These are phyloP conservation scores for Aproaerema taeniolella DNA, from an alignment of 2,888 invertebrate genomes.

Conservation along the genomic window DNA sequence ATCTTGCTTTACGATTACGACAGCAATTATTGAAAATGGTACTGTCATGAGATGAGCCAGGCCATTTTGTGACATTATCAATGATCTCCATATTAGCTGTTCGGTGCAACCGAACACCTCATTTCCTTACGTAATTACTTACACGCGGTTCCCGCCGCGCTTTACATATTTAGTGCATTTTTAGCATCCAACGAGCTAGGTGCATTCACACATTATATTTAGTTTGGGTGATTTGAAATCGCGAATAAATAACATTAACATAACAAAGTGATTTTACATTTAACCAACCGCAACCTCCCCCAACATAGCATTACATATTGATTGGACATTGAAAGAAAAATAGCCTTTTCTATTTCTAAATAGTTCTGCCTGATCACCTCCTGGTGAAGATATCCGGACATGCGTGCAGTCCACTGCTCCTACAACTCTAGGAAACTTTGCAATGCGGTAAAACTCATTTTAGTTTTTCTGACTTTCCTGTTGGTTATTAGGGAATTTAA, in stretches of 20 bases:
- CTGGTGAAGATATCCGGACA: background rate
- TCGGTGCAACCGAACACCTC: no score
- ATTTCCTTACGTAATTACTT: no score
- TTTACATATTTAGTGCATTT: no score
- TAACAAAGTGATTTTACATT: no score
- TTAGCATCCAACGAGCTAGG: no score
- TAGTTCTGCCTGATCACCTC: background rate
- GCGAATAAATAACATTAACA: no score
- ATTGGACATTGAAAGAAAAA: constrained; percentile 1
- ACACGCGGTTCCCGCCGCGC: no score
- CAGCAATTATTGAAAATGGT: background rate
- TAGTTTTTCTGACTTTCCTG: background rate
- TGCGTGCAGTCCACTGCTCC: background rate
- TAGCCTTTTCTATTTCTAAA: background rate
- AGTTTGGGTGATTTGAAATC: no score
- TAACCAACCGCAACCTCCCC: no score
- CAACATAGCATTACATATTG: background rate
- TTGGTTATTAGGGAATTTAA: background rate
- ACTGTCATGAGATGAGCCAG: background rate
- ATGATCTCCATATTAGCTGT: no score
- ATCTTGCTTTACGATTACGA: background rate
- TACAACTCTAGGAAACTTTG: background rate
- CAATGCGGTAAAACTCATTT: background rate
- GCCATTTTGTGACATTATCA: background rate
- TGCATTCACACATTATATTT: no score